Conservation (phyloP, 2,888 invertebrate genomes). For the Cataglyphis cursor region DNA sequence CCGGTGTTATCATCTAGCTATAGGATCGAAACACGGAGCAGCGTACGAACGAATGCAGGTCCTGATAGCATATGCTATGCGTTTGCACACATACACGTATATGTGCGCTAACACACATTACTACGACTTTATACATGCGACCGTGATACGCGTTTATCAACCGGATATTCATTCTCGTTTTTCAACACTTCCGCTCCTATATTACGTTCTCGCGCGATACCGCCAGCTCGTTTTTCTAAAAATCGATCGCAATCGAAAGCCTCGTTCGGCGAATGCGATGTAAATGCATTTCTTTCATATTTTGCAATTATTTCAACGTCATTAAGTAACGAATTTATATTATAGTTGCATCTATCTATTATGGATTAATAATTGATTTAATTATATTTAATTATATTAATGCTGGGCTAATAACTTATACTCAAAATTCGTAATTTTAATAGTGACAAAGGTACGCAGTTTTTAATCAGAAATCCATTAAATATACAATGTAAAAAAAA, state of each 20-base stretch:
- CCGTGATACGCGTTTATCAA: constrained; percentile 62
- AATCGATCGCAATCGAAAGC: constrained; percentile 55
- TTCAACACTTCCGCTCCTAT: constrained; percentile 27
- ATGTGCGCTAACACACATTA: neutral
- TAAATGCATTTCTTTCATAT: neutral
- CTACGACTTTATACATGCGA: neutral
- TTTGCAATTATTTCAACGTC: constrained; percentile 18
- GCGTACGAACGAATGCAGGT: constrained; percentile 25
- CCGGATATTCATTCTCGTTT: constrained; percentile 60
- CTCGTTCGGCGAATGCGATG: constrained; percentile 39
- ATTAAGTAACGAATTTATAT: constrained; percentile 19
- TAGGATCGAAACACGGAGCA: constrained; percentile 44
- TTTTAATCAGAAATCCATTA: constrained; percentile 6
- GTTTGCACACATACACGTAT: constrained; percentile 16
- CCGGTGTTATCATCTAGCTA: constrained; percentile 43
- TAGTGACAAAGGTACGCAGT: neutral
- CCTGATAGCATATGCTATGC: constrained; percentile 67
- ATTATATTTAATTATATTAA: neutral
- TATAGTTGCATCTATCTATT: neutral
- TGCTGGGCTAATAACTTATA: neutral
- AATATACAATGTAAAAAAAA: neutral
- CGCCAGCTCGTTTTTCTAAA: constrained; percentile 52
- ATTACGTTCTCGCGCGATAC: constrained; percentile 44
- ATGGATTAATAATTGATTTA: neutral
- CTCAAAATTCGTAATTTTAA: neutral